Conservation (phyloP, 2,797 vertebrate species). For the Triplophysa bombifrons region DNA sequence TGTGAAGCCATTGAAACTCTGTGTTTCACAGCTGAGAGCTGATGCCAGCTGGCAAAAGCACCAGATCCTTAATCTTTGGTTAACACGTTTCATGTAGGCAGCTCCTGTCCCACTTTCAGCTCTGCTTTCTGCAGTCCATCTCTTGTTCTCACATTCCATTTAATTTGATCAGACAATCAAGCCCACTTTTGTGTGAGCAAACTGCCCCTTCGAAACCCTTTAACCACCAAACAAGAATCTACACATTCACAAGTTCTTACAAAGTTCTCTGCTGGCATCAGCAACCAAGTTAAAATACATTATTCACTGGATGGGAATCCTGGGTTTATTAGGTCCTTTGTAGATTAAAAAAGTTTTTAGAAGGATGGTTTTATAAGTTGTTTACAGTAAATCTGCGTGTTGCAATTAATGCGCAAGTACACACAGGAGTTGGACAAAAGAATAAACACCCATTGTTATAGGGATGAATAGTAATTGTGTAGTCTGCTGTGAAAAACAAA, state of each 20-base stretch:
- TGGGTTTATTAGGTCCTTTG: not conserved
- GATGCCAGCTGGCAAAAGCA: conserved; percentile 56
- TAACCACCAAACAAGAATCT: not conserved
- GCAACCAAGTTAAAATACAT: not conserved
- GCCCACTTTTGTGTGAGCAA: conserved; percentile 30
- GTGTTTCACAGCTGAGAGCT: conserved; percentile 38
- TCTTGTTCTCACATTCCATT: conserved; percentile 39
- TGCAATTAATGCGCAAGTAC: no score
- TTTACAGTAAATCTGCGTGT: no score
- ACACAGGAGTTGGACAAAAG: no score
- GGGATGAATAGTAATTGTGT: no score
- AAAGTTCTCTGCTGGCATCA: not conserved
- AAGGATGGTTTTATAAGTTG: no score
- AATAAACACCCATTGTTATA: no score
- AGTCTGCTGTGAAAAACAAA: no score
- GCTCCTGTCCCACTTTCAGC: conserved; percentile 45
- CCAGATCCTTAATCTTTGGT: conserved; percentile 54
- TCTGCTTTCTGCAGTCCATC: conserved; percentile 40
- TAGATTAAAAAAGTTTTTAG: no score
- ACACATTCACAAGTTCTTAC: conserved; percentile 33
- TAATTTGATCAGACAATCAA: conserved; percentile 43
- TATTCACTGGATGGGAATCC: not conserved
- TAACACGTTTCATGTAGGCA: conserved; percentile 47
- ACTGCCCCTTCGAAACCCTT: conserved; percentile 19
- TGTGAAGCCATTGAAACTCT: conserved; percentile 44